phyloP scores from a whole-genome alignment of 1,140 invertebrate genomes.

The Musca domestica region DNA sequence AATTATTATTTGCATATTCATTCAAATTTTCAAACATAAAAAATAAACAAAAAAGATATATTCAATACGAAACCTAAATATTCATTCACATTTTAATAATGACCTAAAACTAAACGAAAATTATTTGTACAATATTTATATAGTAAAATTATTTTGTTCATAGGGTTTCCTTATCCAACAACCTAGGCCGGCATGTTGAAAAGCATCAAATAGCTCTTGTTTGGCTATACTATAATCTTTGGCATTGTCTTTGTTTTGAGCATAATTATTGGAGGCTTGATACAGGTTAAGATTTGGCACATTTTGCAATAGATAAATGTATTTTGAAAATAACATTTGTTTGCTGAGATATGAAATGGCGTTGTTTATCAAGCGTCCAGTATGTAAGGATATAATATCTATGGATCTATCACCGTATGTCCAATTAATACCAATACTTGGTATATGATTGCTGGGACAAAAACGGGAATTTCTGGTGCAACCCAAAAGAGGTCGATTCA shows the following conservation, averaged over 20 bases:
- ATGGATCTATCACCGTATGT: constrained; percentile 58
- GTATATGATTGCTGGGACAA: constrained; percentile 74
- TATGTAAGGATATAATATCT: constrained; percentile 73
- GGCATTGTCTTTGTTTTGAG: not conserved
- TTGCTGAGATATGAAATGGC: not conserved
- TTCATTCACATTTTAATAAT: not conserved
- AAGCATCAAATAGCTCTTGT: constrained; percentile 58
- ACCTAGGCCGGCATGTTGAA: constrained; percentile 71
- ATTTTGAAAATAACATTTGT: not conserved
- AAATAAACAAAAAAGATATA: too few relatives aligned
- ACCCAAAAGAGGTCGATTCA: not conserved
- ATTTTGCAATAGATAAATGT: not conserved
- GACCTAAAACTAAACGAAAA: not conserved
- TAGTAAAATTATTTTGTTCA: constrained; percentile 20
- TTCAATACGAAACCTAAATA: not conserved
- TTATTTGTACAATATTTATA: not conserved
- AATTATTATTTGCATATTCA: too few relatives aligned
- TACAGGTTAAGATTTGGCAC: not conserved
- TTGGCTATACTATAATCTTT: not conserved
- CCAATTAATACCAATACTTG: constrained; percentile 81
- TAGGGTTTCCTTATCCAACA: constrained; percentile 78
- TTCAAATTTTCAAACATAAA: too few relatives aligned
- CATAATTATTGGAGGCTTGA: not conserved
- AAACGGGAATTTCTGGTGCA: not conserved
- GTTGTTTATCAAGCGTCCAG: constrained; percentile 63